Percentiles rank a stretch among this genome's conserved stretches.
Evolutionary conservation across 1,140 invertebrate species (phyloP).

Genomic region (Dendroctonus valens): DNA sequence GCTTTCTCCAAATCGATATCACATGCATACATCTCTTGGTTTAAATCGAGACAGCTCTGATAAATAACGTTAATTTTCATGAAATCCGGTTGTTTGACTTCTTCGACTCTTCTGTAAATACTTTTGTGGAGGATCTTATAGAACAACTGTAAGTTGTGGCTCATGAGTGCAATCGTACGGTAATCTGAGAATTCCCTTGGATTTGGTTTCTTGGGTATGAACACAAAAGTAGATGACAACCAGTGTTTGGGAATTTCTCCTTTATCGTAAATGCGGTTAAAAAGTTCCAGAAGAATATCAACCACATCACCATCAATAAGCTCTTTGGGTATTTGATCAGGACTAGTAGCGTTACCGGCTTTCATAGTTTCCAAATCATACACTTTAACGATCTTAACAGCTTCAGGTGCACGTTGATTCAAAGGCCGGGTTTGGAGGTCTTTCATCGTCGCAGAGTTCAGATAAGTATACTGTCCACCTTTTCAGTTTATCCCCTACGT

Average conservation of each 20-base stretch:
- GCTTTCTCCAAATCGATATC: too few species aligned
- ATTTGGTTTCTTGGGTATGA: neutral
- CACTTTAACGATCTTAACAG: too few species aligned
- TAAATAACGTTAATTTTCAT: neutral
- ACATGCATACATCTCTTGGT: too few species aligned
- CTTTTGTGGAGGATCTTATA: too few species aligned
- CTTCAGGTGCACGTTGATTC: too few species aligned
- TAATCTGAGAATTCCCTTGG: conserved; percentile 1
- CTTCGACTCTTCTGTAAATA: too few species aligned
- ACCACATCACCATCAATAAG: neutral
- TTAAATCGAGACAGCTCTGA: conserved; percentile 2
- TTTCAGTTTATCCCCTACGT: too few species aligned
- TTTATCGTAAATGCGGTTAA: neutral
- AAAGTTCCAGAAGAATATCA: conserved; percentile 1
- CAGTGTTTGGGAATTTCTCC: neutral
- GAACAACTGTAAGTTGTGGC: too few species aligned
- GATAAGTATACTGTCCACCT: too few species aligned
- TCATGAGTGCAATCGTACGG: neutral
- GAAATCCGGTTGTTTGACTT: neutral
- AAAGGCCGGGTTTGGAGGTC: too few species aligned
- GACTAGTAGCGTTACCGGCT: neutral
- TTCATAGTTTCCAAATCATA: too few species aligned
- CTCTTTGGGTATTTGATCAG: neutral
- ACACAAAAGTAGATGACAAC: neutral
- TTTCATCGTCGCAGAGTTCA: too few species aligned